Evolutionary conservation across 2,888 invertebrate genomes (phyloP).

Genomic region (Mystacides longicornis): DNA sequence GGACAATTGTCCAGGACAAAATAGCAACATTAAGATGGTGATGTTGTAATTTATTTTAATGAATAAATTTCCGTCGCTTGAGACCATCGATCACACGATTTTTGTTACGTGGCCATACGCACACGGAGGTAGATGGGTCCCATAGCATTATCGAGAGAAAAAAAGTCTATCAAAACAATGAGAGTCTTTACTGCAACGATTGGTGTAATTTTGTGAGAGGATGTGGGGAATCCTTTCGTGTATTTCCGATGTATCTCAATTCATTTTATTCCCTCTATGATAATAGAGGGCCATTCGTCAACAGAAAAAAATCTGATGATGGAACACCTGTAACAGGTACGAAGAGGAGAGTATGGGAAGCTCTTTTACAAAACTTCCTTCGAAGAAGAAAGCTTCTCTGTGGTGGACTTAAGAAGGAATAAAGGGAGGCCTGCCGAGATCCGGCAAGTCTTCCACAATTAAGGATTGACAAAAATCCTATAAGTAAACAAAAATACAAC

Average conservation of each 20-base stretch:
- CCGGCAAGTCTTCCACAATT: background rate
- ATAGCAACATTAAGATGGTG: slow-evolving; percentile 4
- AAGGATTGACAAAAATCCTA: background rate
- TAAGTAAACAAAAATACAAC: background rate
- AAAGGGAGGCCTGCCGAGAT: slow-evolving; percentile 5
- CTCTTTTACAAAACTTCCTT: slow-evolving; percentile 7
- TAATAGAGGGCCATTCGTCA: slow-evolving; percentile 7
- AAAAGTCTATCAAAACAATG: background rate
- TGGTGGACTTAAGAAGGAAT: background rate
- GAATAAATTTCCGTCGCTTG: background rate
- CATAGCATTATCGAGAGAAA: slow-evolving; percentile 5
- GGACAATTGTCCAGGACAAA: slow-evolving; percentile 5
- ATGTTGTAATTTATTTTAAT: slow-evolving; percentile 3
- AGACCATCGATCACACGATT: background rate
- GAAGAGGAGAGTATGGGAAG: slow-evolving; percentile 7
- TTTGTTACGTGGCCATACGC: slow-evolving; percentile 3
- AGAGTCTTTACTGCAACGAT: slow-evolving; percentile 4
- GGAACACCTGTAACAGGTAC: slow-evolving; percentile 1
- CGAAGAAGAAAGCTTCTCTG: background rate
- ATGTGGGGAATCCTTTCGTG: slow-evolving; percentile 3
- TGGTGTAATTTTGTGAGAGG: slow-evolving; percentile 7
- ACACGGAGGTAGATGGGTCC: slow-evolving; percentile 7
- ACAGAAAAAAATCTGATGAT: slow-evolving; percentile 1
- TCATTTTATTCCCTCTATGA: background rate
- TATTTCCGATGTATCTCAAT: background rate